These are phyloP conservation scores for Lagorchestes hirsutus DNA, from an alignment of 2,797 vertebrate genomes.

Conservation along the genomic window DNA sequence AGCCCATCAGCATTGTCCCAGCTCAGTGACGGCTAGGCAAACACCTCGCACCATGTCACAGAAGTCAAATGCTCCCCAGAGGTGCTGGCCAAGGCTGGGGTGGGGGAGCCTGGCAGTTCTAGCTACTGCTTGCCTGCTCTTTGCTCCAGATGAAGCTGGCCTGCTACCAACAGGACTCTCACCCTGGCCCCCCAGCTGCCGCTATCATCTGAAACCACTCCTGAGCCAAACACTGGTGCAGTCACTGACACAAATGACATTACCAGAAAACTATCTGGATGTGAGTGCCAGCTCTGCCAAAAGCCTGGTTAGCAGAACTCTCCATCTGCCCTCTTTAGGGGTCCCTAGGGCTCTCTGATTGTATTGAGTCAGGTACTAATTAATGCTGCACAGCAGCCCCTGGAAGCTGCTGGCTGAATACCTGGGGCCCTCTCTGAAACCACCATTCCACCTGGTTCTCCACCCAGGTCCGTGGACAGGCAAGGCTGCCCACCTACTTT, in stretches of 20 bases:
- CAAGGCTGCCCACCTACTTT: too few relatives aligned
- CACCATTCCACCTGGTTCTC: not conserved
- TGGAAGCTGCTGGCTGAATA: slow-evolving; percentile 71
- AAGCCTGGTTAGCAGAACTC: slow-evolving; percentile 77
- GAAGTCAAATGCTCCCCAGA: not conserved
- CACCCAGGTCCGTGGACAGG: not conserved
- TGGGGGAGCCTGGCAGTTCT: not conserved
- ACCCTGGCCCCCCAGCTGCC: not conserved
- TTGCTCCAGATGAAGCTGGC: not conserved
- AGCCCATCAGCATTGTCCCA: not conserved
- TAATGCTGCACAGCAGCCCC: slow-evolving; percentile 79
- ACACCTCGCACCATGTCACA: not conserved
- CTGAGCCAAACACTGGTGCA: slow-evolving; percentile 75
- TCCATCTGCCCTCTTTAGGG: slow-evolving; percentile 78
- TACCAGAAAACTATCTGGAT: slow-evolving; percentile 78
- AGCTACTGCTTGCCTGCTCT: slow-evolving; percentile 21
- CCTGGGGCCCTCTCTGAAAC: slow-evolving; percentile 74
- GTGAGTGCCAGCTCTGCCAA: slow-evolving; percentile 70
- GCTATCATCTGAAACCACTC: slow-evolving; percentile 73
- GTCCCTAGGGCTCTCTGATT: slow-evolving; percentile 78
- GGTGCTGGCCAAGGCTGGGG: not conserved
- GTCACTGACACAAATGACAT: slow-evolving; percentile 80
- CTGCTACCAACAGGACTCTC: slow-evolving; percentile 21
- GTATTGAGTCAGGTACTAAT: slow-evolving; percentile 81
- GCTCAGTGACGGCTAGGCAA: slow-evolving; percentile 2